Base-by-base conservation (phyloP, 2,113 vertebrate species). In the Gymnogyps californianus region DNA sequence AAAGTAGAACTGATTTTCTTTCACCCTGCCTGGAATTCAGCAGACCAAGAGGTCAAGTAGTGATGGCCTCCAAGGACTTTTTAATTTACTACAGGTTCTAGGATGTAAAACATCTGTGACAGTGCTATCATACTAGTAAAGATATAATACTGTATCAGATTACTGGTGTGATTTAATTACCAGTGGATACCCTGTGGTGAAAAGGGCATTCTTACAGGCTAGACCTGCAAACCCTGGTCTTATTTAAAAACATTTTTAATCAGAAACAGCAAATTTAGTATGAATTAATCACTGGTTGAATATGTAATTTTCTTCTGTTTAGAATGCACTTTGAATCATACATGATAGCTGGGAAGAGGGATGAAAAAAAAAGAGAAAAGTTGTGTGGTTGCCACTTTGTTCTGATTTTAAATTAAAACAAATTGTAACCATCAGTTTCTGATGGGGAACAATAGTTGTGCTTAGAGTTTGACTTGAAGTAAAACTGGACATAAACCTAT, bases 71-170 rank as follows among this genome's bases (percentile, higher is more conserved):
- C 29, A 72, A 91, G 96, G 91, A 82, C 81, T 82, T 87, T 40
- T 72, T 89, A 90, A 93, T 94, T 83, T 93, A 87, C 74, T 96
- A 42, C 93, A 93, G 74, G 29, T 93, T 94, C 40, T 82, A 55
- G 66, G 61, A 87, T 65, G 82, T 91, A 94, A 89, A 89, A 79
- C 3, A 2, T 52, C 65, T 85, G 52, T 84, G 51, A 70, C 69
- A 64, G 38, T 86, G 72, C 89, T 84, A 54, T 78, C 86, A n/a
- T 87, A 71, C 64, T 47, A 71, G 59, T 76, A 84, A 93, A 90
- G 61, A 52, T 65, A 64, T 40, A 91, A 90, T 40, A 77, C 61
- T 72, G 65, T 76, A 69, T 96, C 82, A 76, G 65, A 69, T 96
- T 91, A 90, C 84, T 40, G 34, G 28, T 69, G 40, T 87, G 91